Percentiles rank a stretch among this genome's conserved stretches.
These are phyloP conservation scores for Catagonus wagneri DNA, from an alignment of 2,113 vertebrate species.

Conservation along the genomic window DNA sequence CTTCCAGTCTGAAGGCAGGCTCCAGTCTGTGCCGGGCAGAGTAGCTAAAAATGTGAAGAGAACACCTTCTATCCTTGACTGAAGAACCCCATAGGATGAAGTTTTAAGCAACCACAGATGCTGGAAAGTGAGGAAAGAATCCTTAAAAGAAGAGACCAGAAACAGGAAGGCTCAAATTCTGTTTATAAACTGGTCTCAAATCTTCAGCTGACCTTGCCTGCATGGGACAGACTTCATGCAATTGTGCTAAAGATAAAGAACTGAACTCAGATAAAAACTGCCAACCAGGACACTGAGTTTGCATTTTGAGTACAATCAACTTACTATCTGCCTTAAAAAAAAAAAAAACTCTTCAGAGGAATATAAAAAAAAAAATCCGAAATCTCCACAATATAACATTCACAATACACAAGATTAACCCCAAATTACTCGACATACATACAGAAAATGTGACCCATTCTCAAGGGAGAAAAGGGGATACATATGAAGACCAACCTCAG, in stretches of 20 bases:
- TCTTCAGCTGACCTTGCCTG: not conserved
- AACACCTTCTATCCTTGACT: not conserved
- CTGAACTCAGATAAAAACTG: not conserved
- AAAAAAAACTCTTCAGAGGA: not conserved
- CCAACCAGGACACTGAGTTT: not conserved
- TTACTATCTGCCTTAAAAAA: not conserved
- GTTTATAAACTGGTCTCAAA: no score
- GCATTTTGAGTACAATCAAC: not conserved
- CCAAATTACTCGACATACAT: not conserved
- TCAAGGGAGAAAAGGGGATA: not conserved
- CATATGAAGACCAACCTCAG: not conserved
- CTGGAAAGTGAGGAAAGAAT: not conserved
- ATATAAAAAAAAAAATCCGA: not conserved
- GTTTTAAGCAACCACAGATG: not conserved
- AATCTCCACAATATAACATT: not conserved
- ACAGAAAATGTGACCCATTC: not conserved
- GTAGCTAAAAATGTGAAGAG: not conserved
- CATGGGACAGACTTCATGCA: not conserved
- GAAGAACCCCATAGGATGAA: not conserved
- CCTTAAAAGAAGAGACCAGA: not conserved
- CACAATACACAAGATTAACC: not conserved
- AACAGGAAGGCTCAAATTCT: not conserved
- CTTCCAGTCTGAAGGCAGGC: not conserved
- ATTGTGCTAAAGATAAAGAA: not conserved
- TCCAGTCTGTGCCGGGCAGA: not conserved